A percentile compares a stretch with the other conserved stretches of the same genome.
phyloP scores from a whole-genome alignment of 2,113 vertebrate genomes.

The Chaetura pelagica region DNA sequence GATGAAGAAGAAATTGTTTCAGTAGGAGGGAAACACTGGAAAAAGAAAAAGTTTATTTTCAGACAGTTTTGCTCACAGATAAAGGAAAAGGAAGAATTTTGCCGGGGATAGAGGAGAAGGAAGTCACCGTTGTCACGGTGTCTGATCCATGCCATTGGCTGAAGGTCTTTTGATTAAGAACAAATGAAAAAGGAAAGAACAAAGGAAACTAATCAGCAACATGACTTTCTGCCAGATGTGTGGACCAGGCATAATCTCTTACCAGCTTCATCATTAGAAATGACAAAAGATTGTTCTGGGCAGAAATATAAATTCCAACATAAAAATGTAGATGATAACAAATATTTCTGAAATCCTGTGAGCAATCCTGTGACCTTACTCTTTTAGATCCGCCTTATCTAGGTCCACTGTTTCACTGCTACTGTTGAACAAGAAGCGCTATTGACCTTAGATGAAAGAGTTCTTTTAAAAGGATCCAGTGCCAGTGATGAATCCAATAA shows the following conservation, averaged over 20 bases:
- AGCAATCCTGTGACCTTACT: background rate
- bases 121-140: background rate
- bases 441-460: background rate
- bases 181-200: background rate
- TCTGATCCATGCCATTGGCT: background rate
- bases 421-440: background rate
- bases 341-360: background rate
- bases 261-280: background rate
- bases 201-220: background rate
- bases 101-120: background rate
- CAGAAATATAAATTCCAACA: background rate
- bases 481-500: background rate
- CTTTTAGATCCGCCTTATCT: background rate
- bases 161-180: background rate
- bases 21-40: background rate
- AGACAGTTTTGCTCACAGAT: background rate
- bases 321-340: background rate
- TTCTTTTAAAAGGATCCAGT: background rate
- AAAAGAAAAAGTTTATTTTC: background rate
- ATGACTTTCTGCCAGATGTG: background rate
- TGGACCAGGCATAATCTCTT: fast-evolving
- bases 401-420: background rate
- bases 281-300: background rate
- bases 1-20: background rate
- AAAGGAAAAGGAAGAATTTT: background rate